Base-by-base conservation (phyloP, 2,888 invertebrate genomes). In the Athetis lepigone region DNA sequence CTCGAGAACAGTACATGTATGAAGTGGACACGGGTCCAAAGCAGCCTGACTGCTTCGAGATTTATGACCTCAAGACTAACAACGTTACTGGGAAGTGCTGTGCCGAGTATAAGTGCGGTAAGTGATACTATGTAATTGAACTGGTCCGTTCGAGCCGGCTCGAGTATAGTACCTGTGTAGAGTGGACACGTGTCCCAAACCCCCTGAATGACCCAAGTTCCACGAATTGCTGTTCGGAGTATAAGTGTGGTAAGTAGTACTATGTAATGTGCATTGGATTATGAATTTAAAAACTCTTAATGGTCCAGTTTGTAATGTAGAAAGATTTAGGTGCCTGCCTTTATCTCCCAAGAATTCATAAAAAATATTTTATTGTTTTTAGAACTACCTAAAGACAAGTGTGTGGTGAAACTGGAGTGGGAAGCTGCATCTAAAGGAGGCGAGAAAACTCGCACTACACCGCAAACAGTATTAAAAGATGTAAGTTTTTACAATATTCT, bases 181-280 rank as follows among this genome's bases (percentile, higher is more conserved):
- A 25, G 90, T 91, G 0, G 95, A 96, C 9, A 90, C 90, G 1
- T 98, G 98, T 83, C 97, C 97, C 0, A 68, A 81, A n/a, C 90
- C 96, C 0, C 95, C 96, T 0, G 76, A 84, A 0, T 97, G 97
- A 77, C 95, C 96, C 1, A 92, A 95, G 70, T 96, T 96, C 89
- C 95, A 96, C 72, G 0, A 89, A 94, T 54, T 98, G 98, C 83
- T 98, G 98, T 80, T 95, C 96, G 0, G 88, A 92, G 19, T 96
- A 96, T 68, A 90, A 93, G 0, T 98, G 98, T 84, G 96, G 97
- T 97, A 25, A 86, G 89, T 80, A 3, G 4, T 33, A n/a, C n/a
- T n/a, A n/a, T n/a, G n/a, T n/a, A n/a, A n/a, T n/a, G n/a, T n/a
- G n/a, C n/a, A n/a, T n/a, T n/a, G n/a, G n/a, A n/a, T n/a, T n/a